phyloP scores from a whole-genome alignment of 2,888 invertebrate genomes.

The Eilema sororculum region DNA sequence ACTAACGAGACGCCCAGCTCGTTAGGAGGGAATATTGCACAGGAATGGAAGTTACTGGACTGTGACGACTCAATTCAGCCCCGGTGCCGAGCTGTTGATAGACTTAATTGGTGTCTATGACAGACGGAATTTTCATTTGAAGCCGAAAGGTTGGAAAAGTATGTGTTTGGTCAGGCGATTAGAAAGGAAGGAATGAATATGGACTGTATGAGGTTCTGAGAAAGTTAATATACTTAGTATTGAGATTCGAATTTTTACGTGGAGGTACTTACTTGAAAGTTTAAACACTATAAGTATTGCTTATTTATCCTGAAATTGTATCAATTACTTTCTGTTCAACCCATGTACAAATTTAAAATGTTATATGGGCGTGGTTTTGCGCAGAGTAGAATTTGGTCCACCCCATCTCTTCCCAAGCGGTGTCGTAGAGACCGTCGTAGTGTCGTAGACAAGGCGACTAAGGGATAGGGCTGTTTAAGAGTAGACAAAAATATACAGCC shows the following conservation, averaged over 20 bases:
- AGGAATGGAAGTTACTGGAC: constrained; percentile 45
- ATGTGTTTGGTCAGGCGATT: neutral
- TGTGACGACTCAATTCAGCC: constrained; percentile 50
- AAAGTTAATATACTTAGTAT: neutral
- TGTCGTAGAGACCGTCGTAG: too few relatives aligned
- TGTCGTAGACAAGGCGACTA: too few relatives aligned
- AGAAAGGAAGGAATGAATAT: neutral
- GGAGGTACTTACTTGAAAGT: neutral
- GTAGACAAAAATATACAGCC: too few relatives aligned
- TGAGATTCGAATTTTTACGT: neutral
- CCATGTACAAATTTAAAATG: too few relatives aligned
- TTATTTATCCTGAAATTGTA: too few relatives aligned
- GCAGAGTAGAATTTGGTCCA: too few relatives aligned
- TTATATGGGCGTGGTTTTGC: too few relatives aligned
- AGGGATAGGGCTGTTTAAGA: too few relatives aligned
- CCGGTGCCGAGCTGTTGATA: constrained; percentile 47
- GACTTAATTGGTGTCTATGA: constrained; percentile 49
- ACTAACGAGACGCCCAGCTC: constrained; percentile 58
- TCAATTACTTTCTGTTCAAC: too few relatives aligned
- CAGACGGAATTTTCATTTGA: constrained; percentile 18
- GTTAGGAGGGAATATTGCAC: constrained; percentile 50
- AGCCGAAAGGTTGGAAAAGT: constrained; percentile 2
- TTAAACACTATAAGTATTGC: too few relatives aligned
- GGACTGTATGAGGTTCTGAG: neutral
- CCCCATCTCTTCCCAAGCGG: too few relatives aligned